These are phyloP conservation scores for Lottia scabra DNA, from an alignment of 2,888 invertebrate genomes.

Conservation along the genomic window DNA sequence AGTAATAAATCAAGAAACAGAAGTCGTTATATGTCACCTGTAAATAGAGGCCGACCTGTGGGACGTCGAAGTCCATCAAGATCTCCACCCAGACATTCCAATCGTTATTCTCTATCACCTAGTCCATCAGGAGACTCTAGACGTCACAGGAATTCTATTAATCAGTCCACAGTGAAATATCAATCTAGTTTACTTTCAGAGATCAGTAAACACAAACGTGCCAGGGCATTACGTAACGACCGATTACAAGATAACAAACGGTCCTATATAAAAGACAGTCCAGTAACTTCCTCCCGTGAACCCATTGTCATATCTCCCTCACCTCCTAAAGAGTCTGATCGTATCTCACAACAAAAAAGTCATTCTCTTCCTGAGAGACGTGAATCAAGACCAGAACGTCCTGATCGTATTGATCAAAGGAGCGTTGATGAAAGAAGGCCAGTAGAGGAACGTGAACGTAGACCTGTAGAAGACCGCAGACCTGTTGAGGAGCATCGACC, in stretches of 20 bases:
- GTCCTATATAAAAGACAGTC: slow-evolving; percentile 9
- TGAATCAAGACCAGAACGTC: slow-evolving; percentile 9
- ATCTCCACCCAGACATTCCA: neutral
- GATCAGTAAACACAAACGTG: slow-evolving; percentile 64
- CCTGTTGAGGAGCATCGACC: slow-evolving; percentile 15
- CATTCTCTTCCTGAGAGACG: neutral
- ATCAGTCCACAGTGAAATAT: slow-evolving; percentile 53
- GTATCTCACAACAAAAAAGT: neutral
- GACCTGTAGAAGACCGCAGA: slow-evolving; percentile 22
- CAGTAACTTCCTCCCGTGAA: slow-evolving; percentile 2
- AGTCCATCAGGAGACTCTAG: neutral
- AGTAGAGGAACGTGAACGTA: slow-evolving; percentile 11
- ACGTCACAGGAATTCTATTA: slow-evolving; percentile 33
- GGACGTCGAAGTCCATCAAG: neutral
- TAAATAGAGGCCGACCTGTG: neutral
- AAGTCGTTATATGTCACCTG: neutral
- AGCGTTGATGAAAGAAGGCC: neutral
- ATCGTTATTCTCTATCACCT: neutral
- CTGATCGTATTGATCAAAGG: neutral
- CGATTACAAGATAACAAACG: slow-evolving; percentile 74
- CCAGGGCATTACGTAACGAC: slow-evolving; percentile 30
- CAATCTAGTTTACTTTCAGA: slow-evolving; percentile 66
- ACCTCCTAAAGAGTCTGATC: neutral
- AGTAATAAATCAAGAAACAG: neutral
- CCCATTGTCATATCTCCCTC: slow-evolving; percentile 18